Conservation (phyloP, 2,797 vertebrate species). For the Dicrostonyx torquatus region DNA sequence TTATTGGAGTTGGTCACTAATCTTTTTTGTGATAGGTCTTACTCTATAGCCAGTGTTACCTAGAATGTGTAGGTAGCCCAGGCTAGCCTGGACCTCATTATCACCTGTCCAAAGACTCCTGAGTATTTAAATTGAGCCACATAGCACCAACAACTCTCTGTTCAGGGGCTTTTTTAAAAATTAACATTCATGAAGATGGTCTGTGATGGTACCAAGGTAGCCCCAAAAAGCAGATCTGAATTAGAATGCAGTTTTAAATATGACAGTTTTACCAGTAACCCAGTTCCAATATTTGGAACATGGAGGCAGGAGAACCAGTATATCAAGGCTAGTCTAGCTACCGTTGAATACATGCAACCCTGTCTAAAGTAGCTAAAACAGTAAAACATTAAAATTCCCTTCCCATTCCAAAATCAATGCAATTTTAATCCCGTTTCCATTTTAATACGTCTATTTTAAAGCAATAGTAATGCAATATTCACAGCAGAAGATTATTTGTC, state of each 20-base stretch:
- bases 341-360: rapidly evolving
- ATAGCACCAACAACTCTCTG: not conserved
- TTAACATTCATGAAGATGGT: not conserved
- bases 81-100: not conserved
- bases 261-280: not conserved
- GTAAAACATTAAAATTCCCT: not conserved
- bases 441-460: not conserved
- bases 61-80: not conserved
- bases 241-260: not conserved
- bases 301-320: rapidly evolving
- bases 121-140: not conserved
- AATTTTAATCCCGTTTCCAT: not conserved
- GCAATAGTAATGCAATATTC: not conserved
- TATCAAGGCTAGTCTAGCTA: not conserved
- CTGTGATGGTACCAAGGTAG: not conserved
- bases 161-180: not conserved
- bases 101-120: not conserved
- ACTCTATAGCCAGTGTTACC: not conserved
- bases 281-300: rapidly evolving
- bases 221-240: not conserved
- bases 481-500: not conserved
- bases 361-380: not conserved
- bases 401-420: not conserved
- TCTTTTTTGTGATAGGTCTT: not conserved
- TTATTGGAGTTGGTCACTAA: not conserved